Evolutionary conservation across 2,888 invertebrate species (phyloP), one percentile per base, ranked within the genome.

Genomic region (Yponomeuta sedellus): DNA sequence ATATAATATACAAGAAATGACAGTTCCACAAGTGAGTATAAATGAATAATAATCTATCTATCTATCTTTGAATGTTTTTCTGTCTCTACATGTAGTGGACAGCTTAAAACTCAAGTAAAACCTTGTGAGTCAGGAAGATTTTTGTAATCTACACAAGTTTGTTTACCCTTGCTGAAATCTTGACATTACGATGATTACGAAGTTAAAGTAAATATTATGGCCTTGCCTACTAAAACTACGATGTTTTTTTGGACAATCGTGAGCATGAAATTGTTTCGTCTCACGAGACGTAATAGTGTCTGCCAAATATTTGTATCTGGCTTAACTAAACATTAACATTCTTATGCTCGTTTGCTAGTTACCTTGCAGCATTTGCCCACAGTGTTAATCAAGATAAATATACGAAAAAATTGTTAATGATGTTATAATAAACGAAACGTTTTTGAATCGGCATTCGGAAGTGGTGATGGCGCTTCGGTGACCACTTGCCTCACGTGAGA

Each of bases 181-280:
- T 52, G 44, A 52, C 44, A 52, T 52, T 52, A 52, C 44, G 34
- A 52, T 16, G 44, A 52, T 52, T 52, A 52, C 44, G 34, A 52
- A 52, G 44, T 52, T 34, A 8, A 34, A 34, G 44, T 16, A 52
- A 52, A 52, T 52, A 52, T 12, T 12, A 12, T 52, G 44, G 44
- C 44, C 44, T 44, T 52, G 44, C 2, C 44, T 52, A 52, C 44
- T 52, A 16, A 1, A 16, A 12, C 44, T 16, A 52, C 16, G 12
- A 52, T 52, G 16, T 52, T 52, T 52, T n/a, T 52, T 52, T 52
- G 12, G 3, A 16, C 16, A 52, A 16, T 16, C 44, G 44, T 52
- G 44, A 16, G 44, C 16, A 52, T 16, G 2, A 11, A 22, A 59
- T 22, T 59, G 59, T 59, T 59, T 19, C 20, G 59, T 59, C 59